These are phyloP conservation scores for Nomada lathburiana DNA, from an alignment of 2,888 invertebrate genomes.

Conservation along the genomic window DNA sequence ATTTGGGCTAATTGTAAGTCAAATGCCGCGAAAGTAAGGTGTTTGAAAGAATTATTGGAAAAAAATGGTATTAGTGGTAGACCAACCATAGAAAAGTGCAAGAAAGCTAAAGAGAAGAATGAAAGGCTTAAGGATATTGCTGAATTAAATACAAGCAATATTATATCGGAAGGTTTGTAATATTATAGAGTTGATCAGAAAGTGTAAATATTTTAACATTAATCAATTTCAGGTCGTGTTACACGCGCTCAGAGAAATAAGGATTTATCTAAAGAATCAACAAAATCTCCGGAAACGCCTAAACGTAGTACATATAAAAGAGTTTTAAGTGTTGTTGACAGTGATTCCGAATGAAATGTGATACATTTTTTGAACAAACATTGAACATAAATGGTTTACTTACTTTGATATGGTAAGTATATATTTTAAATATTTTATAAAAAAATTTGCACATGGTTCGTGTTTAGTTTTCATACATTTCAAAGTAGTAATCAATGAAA, in stretches of 20 bases:
- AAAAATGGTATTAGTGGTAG: constrained; percentile 77
- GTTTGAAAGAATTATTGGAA: constrained; percentile 75
- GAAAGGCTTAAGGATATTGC: constrained; percentile 72
- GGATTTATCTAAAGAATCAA: constrained; percentile 39
- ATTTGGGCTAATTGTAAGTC: constrained; percentile 76
- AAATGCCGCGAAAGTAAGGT: constrained; percentile 69
- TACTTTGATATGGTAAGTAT: constrained; percentile 51
- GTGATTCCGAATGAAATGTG: constrained; percentile 64
- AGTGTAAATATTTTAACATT: neutral
- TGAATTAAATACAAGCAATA: constrained; percentile 73
- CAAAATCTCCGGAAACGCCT: constrained; percentile 40
- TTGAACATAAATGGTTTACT: constrained; percentile 47
- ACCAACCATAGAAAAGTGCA: constrained; percentile 79
- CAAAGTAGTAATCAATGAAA: neutral
- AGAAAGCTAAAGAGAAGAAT: constrained; percentile 72
- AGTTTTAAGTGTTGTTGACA: constrained; percentile 71
- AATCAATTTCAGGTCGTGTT: constrained; percentile 61
- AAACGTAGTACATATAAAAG: constrained; percentile 62
- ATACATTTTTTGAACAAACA: constrained; percentile 16
- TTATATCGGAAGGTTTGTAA: constrained; percentile 77
- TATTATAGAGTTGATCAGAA: neutral
- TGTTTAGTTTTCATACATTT: constrained; percentile 10
- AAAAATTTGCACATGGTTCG: constrained; percentile 6
- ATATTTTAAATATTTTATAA: constrained; percentile 13
- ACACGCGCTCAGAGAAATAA: constrained; percentile 66